phyloP scores from a whole-genome alignment of 2,113 vertebrate species.

The Eurypyga helias region DNA sequence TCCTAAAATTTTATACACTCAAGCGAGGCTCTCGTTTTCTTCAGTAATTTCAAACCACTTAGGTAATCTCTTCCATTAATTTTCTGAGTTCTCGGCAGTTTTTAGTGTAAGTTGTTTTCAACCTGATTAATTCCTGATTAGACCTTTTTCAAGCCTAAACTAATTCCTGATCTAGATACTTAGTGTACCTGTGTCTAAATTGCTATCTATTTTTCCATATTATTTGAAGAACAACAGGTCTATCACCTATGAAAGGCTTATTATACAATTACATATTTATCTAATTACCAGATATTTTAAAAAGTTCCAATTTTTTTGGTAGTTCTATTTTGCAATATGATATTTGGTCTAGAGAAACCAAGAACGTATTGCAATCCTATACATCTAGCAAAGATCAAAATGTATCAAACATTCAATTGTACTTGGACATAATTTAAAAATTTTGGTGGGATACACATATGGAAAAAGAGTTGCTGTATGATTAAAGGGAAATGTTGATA shows the following conservation, averaged over 20 bases:
- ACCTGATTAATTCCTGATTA: background rate
- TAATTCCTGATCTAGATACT: background rate
- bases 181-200: background rate
- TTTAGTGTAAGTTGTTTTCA: background rate
- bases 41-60: background rate
- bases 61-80: background rate
- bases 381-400: background rate
- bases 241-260: background rate
- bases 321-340: background rate
- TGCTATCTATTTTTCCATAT: background rate
- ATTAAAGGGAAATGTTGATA: background rate
- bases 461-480: background rate
- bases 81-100: background rate
- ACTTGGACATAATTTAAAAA: background rate
- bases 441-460: accelerated
- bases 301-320: background rate
- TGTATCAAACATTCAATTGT: background rate
- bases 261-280: background rate
- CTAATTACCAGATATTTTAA: background rate
- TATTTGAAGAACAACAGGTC: background rate
- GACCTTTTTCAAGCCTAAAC: background rate
- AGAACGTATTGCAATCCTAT: background rate
- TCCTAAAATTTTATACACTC: background rate
- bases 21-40: background rate
- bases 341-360: background rate